A percentile compares a stretch with the other conserved stretches of the same genome.
These are phyloP conservation scores for Rhinopomastus cyanomelas DNA, from an alignment of 2,113 vertebrate species.

Conservation along the genomic window DNA sequence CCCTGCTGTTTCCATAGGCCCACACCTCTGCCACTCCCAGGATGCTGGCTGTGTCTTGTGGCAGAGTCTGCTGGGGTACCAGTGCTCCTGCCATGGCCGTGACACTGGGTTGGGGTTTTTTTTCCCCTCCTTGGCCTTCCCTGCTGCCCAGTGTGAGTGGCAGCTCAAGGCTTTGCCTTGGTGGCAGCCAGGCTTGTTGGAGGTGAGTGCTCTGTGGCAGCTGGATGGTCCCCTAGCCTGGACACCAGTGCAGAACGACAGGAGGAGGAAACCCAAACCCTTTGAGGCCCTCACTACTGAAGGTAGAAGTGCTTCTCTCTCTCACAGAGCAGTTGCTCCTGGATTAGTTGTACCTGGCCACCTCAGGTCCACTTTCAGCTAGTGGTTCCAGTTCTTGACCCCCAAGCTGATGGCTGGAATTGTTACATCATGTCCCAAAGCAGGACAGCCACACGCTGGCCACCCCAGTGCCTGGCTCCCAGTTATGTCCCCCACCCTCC, in stretches of 20 bases:
- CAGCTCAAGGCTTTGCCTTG: background rate
- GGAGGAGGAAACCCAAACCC: conserved; percentile 1
- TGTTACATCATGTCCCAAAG: background rate
- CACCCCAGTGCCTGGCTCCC: background rate
- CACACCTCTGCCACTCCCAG: background rate
- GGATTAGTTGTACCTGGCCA: background rate
- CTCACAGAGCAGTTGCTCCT: background rate
- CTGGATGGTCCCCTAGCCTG: background rate
- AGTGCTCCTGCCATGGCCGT: accelerated
- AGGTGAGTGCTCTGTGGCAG: background rate
- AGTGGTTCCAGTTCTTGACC: background rate
- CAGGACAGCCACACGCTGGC: background rate
- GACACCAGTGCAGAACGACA: background rate
- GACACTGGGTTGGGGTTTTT: background rate
- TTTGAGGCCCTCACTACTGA: accelerated
- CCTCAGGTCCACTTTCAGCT: background rate
- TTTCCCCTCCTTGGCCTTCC: background rate
- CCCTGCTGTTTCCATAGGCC: background rate
- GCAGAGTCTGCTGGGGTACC: background rate
- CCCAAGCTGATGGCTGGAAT: background rate
- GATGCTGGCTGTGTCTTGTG: background rate
- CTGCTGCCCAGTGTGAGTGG: background rate
- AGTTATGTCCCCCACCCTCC: background rate
- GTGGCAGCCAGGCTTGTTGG: background rate
- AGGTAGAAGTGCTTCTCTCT: background rate